These are phyloP conservation scores for Drosophila kepulauana DNA, from an alignment of 1,140 invertebrate species.

Conservation along the genomic window DNA sequence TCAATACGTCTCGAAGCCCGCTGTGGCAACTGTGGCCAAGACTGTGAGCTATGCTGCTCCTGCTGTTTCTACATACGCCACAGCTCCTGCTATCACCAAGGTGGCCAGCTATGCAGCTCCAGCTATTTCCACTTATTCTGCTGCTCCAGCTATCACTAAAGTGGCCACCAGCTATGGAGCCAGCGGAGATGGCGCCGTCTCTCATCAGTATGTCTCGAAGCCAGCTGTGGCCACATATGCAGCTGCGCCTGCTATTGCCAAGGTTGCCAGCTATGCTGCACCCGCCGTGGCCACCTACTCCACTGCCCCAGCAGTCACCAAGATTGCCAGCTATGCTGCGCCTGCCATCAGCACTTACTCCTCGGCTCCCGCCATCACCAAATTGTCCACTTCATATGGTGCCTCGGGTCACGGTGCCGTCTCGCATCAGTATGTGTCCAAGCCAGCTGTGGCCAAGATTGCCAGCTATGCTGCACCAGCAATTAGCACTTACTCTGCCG, in stretches of 20 bases:
- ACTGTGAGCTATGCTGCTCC: conserved; percentile 11
- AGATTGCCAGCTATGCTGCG: conserved; percentile 38
- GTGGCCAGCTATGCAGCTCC: not conserved
- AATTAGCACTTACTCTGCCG: conserved; percentile 30
- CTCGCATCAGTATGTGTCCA: conserved; percentile 43
- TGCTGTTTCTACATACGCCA: not conserved
- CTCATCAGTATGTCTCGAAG: conserved; percentile 74
- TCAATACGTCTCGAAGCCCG: conserved; percentile 64
- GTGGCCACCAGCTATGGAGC: conserved; percentile 42
- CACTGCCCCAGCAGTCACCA: conserved; percentile 36
- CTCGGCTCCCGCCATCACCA: conserved; percentile 38
- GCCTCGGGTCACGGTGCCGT: conserved; percentile 21
- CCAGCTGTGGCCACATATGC: conserved; percentile 50
- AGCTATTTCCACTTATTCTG: not conserved
- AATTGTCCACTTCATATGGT: conserved; percentile 44
- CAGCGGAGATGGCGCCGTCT: conserved; percentile 54
- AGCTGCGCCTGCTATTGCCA: conserved; percentile 39
- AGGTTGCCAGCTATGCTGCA: conserved; percentile 33
- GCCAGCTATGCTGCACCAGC: conserved; percentile 31
- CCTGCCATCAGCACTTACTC: conserved; percentile 30
- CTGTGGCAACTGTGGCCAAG: conserved; percentile 21
- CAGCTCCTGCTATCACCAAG: not conserved
- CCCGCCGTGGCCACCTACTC: conserved; percentile 25
- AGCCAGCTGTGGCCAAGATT: conserved; percentile 45
- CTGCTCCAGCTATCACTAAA: conserved; percentile 45